Evolutionary conservation across 2,113 vertebrate species (phyloP).

Genomic region (Phrynosoma platyrhinos): DNA sequence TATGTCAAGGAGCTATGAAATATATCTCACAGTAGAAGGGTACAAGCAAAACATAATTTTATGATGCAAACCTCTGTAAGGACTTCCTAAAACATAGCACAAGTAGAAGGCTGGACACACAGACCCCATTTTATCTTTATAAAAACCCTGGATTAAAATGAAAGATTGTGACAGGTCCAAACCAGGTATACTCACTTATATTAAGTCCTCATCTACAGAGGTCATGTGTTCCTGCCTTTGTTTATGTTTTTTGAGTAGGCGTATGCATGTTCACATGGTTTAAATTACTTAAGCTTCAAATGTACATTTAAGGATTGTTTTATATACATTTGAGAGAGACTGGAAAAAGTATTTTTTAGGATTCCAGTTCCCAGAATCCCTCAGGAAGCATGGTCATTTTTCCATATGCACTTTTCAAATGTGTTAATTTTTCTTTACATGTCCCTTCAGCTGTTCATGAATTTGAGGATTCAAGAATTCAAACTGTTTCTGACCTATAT

Average conservation of each 20-base stretch:
- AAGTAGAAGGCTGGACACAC: neutral
- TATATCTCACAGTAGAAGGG: too few relatives aligned
- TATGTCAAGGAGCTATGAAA: too few relatives aligned
- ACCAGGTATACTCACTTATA: too few relatives aligned
- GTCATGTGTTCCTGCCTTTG: neutral
- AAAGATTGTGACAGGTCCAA: neutral
- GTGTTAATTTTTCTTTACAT: too few relatives aligned
- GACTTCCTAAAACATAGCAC: neutral
- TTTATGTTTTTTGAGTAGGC: neutral
- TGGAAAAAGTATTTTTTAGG: too few relatives aligned
- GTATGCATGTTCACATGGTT: neutral
- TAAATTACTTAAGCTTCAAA: too few relatives aligned
- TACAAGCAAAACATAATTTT: too few relatives aligned
- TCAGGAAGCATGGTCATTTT: neutral
- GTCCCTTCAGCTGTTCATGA: neutral
- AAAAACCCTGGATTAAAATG: neutral
- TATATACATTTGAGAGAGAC: neutral
- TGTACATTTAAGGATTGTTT: neutral
- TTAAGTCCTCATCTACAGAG: too few relatives aligned
- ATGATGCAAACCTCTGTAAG: too few relatives aligned
- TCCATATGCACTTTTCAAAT: neutral
- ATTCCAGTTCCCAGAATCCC: too few relatives aligned
- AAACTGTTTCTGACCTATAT: neutral
- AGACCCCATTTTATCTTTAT: neutral
- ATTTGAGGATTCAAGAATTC: neutral